Percentiles rank a stretch among this genome's conserved stretches.
These are phyloP conservation scores for Paradoxurus hermaphroditus DNA, from an alignment of 2,113 vertebrate genomes.

Conservation along the genomic window DNA sequence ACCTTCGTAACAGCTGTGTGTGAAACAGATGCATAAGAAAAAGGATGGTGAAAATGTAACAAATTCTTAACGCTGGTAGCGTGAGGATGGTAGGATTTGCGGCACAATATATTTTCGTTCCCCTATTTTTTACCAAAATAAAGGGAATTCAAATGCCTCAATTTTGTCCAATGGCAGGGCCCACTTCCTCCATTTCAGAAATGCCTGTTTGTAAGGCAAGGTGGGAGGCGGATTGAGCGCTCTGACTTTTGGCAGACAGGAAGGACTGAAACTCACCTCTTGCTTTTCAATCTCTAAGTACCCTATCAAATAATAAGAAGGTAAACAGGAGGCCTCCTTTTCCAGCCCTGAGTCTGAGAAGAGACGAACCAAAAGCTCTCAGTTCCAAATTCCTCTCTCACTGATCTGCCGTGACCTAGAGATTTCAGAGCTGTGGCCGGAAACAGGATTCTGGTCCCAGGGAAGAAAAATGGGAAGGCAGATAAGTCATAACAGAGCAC, in stretches of 20 bases:
- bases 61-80: neutral
- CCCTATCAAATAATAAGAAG: neutral
- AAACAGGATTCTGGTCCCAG: neutral
- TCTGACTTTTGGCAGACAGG: neutral
- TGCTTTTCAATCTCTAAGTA: neutral
- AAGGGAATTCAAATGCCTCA: neutral
- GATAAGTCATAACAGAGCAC: fast-evolving
- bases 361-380: neutral
- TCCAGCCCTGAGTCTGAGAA: neutral
- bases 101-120: too few relatives aligned
- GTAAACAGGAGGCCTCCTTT: neutral
- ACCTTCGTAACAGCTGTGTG: neutral
- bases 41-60: neutral
- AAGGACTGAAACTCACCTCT: neutral
- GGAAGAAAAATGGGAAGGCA: neutral
- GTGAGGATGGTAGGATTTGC: neutral
- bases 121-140: neutral
- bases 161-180: neutral
- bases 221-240: neutral
- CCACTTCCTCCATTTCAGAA: neutral
- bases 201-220: neutral
- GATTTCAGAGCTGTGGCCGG: neutral
- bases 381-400: neutral
- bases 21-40: neutral
- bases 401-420: neutral